Evolutionary conservation across 2,888 invertebrate genomes (phyloP).

Genomic region (Spilosoma lubricipeda): DNA sequence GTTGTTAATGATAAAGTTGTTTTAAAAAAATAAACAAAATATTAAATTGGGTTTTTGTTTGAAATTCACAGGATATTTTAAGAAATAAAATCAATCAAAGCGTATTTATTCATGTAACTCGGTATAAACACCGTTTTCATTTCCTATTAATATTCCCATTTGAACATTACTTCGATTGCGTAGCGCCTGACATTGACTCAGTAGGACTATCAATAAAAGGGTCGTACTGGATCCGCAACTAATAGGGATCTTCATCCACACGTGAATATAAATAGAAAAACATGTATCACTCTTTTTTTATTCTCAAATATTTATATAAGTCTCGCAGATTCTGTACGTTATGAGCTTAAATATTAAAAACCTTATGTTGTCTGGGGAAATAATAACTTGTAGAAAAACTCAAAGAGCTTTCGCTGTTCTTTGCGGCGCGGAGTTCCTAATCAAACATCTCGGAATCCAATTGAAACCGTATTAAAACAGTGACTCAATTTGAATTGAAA

Average conservation of each 20-base stretch:
- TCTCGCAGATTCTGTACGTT: too few relatives aligned
- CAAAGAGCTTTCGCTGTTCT: not conserved
- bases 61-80: not conserved
- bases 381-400: not conserved
- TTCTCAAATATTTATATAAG: too few relatives aligned
- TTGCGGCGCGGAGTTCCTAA: not conserved
- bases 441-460: not conserved
- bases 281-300: too few relatives aligned
- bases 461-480: not conserved
- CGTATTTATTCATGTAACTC: not conserved
- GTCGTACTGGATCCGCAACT: not conserved
- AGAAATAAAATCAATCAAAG: not conserved
- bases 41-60: not conserved
- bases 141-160: not conserved
- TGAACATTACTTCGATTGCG: not conserved
- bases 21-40: not conserved
- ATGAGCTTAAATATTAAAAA: too few relatives aligned
- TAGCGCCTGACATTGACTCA: not conserved
- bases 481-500: not conserved
- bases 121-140: not conserved
- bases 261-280: not conserved
- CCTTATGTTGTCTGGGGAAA: not conserved
- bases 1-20: too few relatives aligned
- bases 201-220: not conserved
- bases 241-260: not conserved